These are phyloP conservation scores for Poecilobothrus nobilitatus DNA, from an alignment of 2,888 invertebrate genomes.

Conservation along the genomic window DNA sequence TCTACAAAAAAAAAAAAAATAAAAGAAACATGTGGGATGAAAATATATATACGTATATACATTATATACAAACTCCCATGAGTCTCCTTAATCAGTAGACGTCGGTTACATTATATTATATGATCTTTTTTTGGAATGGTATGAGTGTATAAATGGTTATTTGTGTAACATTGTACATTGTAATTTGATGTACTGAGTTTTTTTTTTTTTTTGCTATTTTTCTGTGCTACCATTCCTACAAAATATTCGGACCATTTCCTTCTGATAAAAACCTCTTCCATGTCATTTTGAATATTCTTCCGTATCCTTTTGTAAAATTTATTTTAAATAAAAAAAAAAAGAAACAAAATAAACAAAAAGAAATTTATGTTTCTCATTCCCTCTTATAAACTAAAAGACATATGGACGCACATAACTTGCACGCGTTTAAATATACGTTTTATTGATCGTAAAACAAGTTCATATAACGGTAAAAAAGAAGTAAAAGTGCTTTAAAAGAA, in stretches of 20 bases:
- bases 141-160: background rate
- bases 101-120: background rate
- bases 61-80: background rate
- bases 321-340: background rate
- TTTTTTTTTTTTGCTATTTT: too few species aligned
- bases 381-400: too few species aligned
- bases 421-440: too few species aligned
- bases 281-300: background rate
- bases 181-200: too few species aligned
- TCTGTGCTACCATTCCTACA: too few species aligned
- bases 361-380: too few species aligned
- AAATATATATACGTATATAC: too few species aligned
- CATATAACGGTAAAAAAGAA: background rate
- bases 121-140: background rate
- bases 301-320: background rate
- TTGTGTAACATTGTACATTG: too few species aligned
- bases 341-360: background rate
- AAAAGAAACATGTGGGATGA: too few species aligned
- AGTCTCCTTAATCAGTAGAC: slow-evolving; percentile 1
- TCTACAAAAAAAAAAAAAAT: background rate
- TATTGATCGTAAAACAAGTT: too few species aligned
- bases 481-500: background rate
- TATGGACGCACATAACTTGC: too few species aligned
- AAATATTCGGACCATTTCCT: too few species aligned
- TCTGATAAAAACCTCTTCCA: background rate